Base-by-base conservation (phyloP, 1,140 invertebrate species). In the Macrocentrus cingulum region DNA sequence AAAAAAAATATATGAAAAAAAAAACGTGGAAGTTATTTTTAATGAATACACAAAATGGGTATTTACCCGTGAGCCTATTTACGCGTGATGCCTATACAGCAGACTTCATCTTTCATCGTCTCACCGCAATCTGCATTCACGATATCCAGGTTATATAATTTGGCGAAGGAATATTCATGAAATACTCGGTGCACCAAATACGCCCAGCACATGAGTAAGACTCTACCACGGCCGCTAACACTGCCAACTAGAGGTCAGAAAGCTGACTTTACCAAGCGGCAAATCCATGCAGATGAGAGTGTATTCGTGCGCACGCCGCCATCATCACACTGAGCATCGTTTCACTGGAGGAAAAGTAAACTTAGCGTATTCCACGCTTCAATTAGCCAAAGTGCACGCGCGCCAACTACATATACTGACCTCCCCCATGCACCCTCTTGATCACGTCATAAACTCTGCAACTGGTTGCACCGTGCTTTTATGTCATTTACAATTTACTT, bases 361-460 rank as follows among this genome's bases (percentile, higher is more conserved):
- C 61, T 63, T 63, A 52, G 64, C 57, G 61, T 60, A 66, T 69
- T 65, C 67, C 36, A 70, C 65, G 66, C 67, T 77, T 75, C 75
- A 77, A 79, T 79, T 77, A 77, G 72, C 64, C 66, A 62, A 72
- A 77, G 67, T 77, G 70, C 71, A 71, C 53, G 53, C n/a, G n/a
- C 42, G 16, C 11, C 15, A 39, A 4, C 7, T 39, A 39, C 15
- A 39, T 34, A 34, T 34, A 34, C 29, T 11, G 29, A 7, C 29
- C 6, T 11, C 7, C 36, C 3, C 36, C 11, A 39, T 45, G 19
- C 45, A 29, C 9, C 22, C 34, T 61, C 34, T 39, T 32, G 19
- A 52, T 52, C 13, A 54, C 46, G 25, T 44, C 52, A 41, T 54
- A 56, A 48, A 23, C 36, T 58, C n/a, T 46, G 23, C 52, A 46